Conservation (phyloP, 2,888 invertebrate species). For the Malthinus seriepunctatus region DNA sequence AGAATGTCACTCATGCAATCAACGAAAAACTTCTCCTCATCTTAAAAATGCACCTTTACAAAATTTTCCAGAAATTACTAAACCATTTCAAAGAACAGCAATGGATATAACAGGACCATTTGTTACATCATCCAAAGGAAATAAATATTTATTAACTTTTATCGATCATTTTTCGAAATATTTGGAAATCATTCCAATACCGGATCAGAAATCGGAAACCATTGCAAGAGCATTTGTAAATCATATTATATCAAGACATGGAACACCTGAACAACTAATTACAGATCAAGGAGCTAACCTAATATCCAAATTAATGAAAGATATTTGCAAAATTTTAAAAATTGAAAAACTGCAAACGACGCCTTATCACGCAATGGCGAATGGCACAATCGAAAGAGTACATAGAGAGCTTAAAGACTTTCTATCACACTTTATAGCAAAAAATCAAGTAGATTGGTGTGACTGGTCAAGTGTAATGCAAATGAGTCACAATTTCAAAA, state of each 20-base stretch:
- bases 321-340: slow-evolving; percentile 34
- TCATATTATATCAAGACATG: slow-evolving; percentile 37
- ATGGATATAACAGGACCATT: slow-evolving; percentile 42
- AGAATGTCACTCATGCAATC: slow-evolving; percentile 37
- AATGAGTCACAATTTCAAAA: slow-evolving; percentile 31
- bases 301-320: slow-evolving; percentile 34
- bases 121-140: slow-evolving; percentile 29
- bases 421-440: slow-evolving; percentile 36
- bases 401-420: slow-evolving; percentile 39
- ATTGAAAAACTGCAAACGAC: slow-evolving; percentile 38
- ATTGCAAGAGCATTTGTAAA: slow-evolving; percentile 36
- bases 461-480: slow-evolving; percentile 37
- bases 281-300: slow-evolving; percentile 41
- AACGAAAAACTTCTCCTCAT: slow-evolving; percentile 35
- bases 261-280: slow-evolving; percentile 37
- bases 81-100: slow-evolving; percentile 33
- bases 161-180: slow-evolving; percentile 38
- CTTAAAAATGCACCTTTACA: slow-evolving; percentile 31
- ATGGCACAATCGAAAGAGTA: slow-evolving; percentile 41
- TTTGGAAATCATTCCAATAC: slow-evolving; percentile 39
- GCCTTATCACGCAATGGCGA: slow-evolving; percentile 40
- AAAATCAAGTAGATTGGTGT: slow-evolving; percentile 39
- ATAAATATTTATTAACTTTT: slow-evolving; percentile 40
- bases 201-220: slow-evolving; percentile 36
- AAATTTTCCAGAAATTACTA: slow-evolving; percentile 24